Evolutionary conservation across 2,888 invertebrate species (phyloP).

Genomic region (Limenitis camilla): DNA sequence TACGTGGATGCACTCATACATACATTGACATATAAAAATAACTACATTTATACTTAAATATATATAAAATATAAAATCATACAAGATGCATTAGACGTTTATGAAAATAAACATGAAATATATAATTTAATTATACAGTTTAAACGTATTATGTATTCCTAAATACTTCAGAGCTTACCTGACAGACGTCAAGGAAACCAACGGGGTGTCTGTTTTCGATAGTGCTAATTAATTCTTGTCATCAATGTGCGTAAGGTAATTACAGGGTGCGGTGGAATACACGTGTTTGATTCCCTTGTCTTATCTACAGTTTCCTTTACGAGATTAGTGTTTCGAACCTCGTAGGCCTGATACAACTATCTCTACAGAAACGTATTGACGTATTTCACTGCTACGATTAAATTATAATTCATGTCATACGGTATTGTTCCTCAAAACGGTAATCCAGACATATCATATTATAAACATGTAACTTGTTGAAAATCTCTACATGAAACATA

Average conservation of each 20-base stretch:
- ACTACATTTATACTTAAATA: no score
- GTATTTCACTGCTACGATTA: neutral
- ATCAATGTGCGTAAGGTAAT: slow-evolving; percentile 50
- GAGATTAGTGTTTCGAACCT: slow-evolving; percentile 23
- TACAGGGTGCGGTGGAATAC: slow-evolving; percentile 44
- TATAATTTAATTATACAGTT: no score
- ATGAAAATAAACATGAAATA: no score
- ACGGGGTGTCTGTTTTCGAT: slow-evolving; percentile 43
- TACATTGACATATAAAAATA: no score
- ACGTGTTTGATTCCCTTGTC: slow-evolving; percentile 33
- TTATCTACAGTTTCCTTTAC: slow-evolving; percentile 25
- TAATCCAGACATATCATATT: no score
- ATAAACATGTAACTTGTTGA: no score
- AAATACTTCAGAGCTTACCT: slow-evolving; percentile 13
- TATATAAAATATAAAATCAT: no score
- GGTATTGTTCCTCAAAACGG: no score
- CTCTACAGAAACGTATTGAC: neutral
- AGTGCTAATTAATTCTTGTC: slow-evolving; percentile 54
- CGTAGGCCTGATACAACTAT: slow-evolving; percentile 1
- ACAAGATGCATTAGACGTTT: no score
- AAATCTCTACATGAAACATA: no score
- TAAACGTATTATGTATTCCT: neutral
- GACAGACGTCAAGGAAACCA: slow-evolving; percentile 20
- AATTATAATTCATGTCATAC: no score
- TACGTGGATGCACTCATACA: no score